A percentile compares a stretch with the other conserved stretches of the same genome.
These are phyloP conservation scores for Bungarus multicinctus DNA, from an alignment of 2,113 vertebrate species.

Conservation along the genomic window DNA sequence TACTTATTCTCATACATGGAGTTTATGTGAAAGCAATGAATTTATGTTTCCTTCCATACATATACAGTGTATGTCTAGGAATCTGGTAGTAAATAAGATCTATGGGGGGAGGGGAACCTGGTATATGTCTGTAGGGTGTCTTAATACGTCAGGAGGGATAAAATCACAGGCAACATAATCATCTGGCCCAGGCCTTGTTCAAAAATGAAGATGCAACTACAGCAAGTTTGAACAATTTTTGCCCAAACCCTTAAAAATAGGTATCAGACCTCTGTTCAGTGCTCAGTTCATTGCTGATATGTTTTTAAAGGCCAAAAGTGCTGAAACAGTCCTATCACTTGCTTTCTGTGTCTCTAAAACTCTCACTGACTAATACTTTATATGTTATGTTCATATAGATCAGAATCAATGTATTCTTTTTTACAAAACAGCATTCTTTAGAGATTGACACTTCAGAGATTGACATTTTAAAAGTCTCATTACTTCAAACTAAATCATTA, in stretches of 20 bases:
- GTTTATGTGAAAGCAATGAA: not conserved
- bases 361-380: not conserved
- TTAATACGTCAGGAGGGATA: not conserved
- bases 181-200: not conserved
- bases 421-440: not conserved
- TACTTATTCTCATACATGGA: not conserved
- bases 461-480: not conserved
- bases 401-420: not conserved
- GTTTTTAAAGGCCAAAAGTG: not conserved
- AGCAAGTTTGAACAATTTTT: not conserved
- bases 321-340: not conserved
- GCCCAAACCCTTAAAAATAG: not conserved
- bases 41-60: not conserved
- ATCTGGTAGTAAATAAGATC: not conserved
- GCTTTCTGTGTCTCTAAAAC: not conserved
- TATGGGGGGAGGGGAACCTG: not conserved
- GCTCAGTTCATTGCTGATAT: not conserved
- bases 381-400: not conserved
- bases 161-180: not conserved
- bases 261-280: not conserved
- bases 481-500: not conserved
- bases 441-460: not conserved
- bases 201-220: not conserved
- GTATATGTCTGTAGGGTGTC: not conserved
- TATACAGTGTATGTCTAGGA: not conserved